These are phyloP conservation scores for Morus bassanus DNA, from an alignment of 2,797 vertebrate species.

Conservation along the genomic window DNA sequence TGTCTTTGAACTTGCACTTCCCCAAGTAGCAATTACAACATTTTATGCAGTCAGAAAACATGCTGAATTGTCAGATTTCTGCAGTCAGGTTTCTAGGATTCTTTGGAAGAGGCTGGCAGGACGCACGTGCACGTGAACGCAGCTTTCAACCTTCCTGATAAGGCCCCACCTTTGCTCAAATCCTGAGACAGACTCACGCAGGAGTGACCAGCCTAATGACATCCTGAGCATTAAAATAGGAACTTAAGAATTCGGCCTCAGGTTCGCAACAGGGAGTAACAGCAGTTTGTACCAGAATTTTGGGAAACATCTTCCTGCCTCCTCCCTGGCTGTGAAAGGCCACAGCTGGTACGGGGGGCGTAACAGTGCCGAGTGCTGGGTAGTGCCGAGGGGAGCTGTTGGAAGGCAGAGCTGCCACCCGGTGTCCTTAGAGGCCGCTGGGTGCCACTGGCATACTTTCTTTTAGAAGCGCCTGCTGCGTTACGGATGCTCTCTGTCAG, in stretches of 20 bases:
- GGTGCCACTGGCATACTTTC: too few relatives aligned
- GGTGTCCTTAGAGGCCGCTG: not conserved
- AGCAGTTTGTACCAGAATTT: not conserved
- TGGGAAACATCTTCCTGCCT: not conserved
- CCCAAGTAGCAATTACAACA: rapidly evolving
- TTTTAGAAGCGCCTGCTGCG: rapidly evolving
- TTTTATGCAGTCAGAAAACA: not conserved
- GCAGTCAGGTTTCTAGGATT: not conserved
- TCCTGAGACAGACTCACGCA: rapidly evolving
- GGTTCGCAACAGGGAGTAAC: not conserved
- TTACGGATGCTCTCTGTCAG: rapidly evolving
- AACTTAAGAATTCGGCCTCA: not conserved
- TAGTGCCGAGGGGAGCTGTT: rapidly evolving
- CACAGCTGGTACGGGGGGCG: rapidly evolving
- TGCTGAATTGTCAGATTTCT: not conserved
- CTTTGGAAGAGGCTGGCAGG: not conserved
- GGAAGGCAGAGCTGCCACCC: too few relatives aligned
- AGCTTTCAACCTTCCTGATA: not conserved
- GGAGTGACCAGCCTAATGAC: not conserved
- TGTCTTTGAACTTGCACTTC: not conserved
- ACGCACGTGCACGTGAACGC: rapidly evolving
- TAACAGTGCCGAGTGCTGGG: too few relatives aligned
- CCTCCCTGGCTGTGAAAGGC: rapidly evolving
- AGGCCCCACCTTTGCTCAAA: rapidly evolving
- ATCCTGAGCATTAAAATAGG: not conserved